These are phyloP conservation scores for Drosophila borborema DNA, from an alignment of 2,888 invertebrate species.

Conservation along the genomic window DNA sequence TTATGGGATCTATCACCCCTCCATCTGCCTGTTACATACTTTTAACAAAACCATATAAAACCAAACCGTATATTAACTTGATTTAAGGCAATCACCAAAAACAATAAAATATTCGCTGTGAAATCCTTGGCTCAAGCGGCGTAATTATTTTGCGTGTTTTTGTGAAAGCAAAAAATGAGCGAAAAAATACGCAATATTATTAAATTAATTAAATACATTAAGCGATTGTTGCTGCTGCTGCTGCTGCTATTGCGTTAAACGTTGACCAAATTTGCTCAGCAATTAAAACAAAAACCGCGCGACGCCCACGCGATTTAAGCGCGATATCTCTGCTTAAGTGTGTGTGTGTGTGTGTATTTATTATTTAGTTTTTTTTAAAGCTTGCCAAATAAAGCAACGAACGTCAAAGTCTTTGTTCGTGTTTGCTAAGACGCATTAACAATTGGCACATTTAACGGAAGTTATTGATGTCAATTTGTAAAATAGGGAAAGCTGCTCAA, in stretches of 20 bases:
- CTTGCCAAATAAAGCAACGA: conserved; percentile 69
- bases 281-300: conserved; percentile 72
- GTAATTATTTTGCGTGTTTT: conserved; percentile 36
- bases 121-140: conserved; percentile 51
- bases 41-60: too few species aligned
- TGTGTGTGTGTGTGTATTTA: not conserved
- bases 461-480: conserved; percentile 66
- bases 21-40: too few species aligned
- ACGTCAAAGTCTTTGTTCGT: conserved; percentile 35
- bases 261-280: conserved; percentile 75
- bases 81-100: conserved; percentile 15
- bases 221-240: conserved; percentile 29
- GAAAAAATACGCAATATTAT: conserved; percentile 48
- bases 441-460: conserved; percentile 79
- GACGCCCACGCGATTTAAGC: conserved; percentile 56
- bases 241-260: conserved; percentile 30
- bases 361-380: conserved; percentile 41
- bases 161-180: conserved; percentile 13
- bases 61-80: conserved; percentile 9
- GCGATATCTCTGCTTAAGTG: conserved; percentile 4
- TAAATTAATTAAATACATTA: conserved; percentile 63
- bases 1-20: too few species aligned
- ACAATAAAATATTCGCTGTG: conserved; percentile 1
- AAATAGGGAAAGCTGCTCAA: conserved; percentile 54
- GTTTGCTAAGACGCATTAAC: conserved; percentile 64